A percentile compares a stretch with the other conserved stretches of the same genome.
Evolutionary conservation across 2,888 invertebrate species (phyloP).

Genomic region (Sarcophaga variegata): DNA sequence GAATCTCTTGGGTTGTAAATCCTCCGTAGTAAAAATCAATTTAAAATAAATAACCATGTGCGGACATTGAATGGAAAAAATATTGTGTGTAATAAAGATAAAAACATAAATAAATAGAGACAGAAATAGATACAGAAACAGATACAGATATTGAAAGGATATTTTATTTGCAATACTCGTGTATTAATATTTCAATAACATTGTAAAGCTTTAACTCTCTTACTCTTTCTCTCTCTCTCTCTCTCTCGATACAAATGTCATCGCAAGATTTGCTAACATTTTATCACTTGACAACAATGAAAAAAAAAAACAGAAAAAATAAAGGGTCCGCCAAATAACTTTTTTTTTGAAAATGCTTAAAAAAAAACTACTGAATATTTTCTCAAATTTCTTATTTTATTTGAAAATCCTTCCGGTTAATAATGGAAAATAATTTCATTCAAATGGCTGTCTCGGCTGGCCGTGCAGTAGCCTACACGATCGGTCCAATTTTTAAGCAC

Average conservation of each 20-base stretch:
- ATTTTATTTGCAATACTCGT: constrained; percentile 1
- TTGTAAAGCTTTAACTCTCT: constrained; percentile 29
- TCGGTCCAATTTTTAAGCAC: too few species aligned
- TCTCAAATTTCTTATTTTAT: too few species aligned
- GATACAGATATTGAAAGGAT: constrained; percentile 1
- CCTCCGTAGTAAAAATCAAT: background rate
- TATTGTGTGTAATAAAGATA: background rate
- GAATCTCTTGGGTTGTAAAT: background rate
- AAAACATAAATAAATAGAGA: constrained; percentile 6
- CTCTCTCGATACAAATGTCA: too few species aligned
- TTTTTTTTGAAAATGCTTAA: too few species aligned
- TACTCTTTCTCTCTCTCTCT: background rate
- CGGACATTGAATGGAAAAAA: background rate
- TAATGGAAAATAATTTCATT: too few species aligned
- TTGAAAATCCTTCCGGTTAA: too few species aligned
- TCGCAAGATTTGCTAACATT: too few species aligned
- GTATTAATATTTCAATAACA: constrained; percentile 29
- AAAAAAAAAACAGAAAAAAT: background rate
- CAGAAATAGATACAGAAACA: background rate
- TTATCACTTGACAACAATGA: background rate
- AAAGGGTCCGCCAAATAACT: too few species aligned
- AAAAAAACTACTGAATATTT: too few species aligned
- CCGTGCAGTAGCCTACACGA: too few species aligned
- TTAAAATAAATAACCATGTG: background rate
- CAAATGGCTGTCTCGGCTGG: too few species aligned